A percentile compares a stretch with the other conserved stretches of the same genome.
Conservation (phyloP, 2,888 invertebrate species). For the Bombylius discolor region DNA sequence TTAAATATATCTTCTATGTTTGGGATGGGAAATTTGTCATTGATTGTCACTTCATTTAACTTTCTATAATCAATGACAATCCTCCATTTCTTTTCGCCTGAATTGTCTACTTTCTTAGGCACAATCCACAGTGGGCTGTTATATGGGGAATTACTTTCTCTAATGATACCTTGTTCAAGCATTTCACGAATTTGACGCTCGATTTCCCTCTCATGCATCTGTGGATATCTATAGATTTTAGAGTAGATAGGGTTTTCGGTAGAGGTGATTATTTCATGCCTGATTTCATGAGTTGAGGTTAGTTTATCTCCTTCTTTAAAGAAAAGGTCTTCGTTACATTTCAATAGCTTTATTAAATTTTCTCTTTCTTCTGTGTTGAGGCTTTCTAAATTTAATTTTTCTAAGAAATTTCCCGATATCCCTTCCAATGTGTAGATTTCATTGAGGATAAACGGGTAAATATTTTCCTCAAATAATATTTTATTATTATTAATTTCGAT, state of each 20-base stretch:
- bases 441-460: conserved; percentile 6
- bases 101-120: conserved; percentile 12
- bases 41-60: conserved; percentile 12
- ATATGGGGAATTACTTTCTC: conserved; percentile 12
- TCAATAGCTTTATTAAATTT: background rate
- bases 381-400: conserved; percentile 3
- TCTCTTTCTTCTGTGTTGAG: conserved; percentile 5
- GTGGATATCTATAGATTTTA: conserved; percentile 8
- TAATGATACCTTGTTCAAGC: conserved; percentile 7
- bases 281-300: conserved; percentile 1
- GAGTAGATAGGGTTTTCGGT: conserved; percentile 3
- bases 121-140: conserved; percentile 13
- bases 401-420: conserved; percentile 2
- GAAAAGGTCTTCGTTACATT: conserved; percentile 1
- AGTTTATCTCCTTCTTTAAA: conserved; percentile 5
- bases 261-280: conserved; percentile 7
- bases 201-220: conserved; percentile 11
- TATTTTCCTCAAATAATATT: conserved; percentile 1
- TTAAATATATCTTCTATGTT: conserved; percentile 13
- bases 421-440: conserved; percentile 11
- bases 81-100: conserved; percentile 11
- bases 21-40: conserved; percentile 14
- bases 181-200: conserved; percentile 8
- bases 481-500: conserved; percentile 5
- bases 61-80: conserved; percentile 7